Evolutionary conservation across 2,113 vertebrate species (phyloP), one percentile per base, ranked within the genome.

Genomic region (Corydoras maculifer): DNA sequence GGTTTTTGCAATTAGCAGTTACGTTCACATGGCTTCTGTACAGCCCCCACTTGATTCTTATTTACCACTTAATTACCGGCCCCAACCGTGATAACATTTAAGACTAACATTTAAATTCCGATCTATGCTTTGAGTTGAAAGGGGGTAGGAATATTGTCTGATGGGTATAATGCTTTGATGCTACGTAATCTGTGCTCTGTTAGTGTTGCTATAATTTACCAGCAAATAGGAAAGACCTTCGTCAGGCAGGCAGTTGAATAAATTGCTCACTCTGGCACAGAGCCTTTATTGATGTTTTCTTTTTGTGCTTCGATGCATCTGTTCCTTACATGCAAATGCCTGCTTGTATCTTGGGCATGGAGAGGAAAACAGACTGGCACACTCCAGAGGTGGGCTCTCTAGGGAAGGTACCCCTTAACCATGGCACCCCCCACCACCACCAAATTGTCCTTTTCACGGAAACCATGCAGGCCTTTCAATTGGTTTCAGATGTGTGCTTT

Each of bases 401-500:
- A 14, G 31, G 51, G 68, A 69, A 49, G 51, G 58, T 63, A 64
- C 68, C 69, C 72, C 66, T 60, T 53, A 65, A 50, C 63, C 43
- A 72, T 81, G 82, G 75, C 82, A 84, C 81, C 82, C 82, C 83
- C 84, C 78, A 71, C 72, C 29, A 58, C 82, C 75, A 53, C 83
- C 82, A 85, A 85, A 85, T 85, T 82, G 81, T 77, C 78, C 77
- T 82, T 77, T 80, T 87, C 79, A 85, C 80, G 80, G 78, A 87
- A 87, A 85, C 80, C 84, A 84, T 65, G 85, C 69, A 78, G 73
- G 67, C 85, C 83, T 55, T 82, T 84, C 83, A 90, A 89, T 88
- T 89, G 83, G 78, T 88, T 66, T 85, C 88, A 88, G 86, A 88
- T 89, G 87, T 76, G 74, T 79, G 80, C 77, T 75, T 84, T 80